A percentile compares a stretch with the other conserved stretches of the same genome.
Evolutionary conservation across 2,113 vertebrate species (phyloP).

Genomic region (Psophia crepitans): DNA sequence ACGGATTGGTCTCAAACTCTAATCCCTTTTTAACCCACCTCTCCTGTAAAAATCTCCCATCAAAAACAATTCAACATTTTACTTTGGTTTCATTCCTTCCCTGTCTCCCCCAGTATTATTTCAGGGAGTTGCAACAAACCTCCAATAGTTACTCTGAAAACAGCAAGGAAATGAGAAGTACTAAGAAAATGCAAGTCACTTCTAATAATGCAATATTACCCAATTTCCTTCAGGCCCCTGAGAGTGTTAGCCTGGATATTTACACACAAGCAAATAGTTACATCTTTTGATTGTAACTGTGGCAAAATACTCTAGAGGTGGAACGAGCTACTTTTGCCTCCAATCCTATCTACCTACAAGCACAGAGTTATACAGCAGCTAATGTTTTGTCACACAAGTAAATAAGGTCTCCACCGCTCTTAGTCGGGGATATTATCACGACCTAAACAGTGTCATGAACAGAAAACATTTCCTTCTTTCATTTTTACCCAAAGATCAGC

Average conservation of each 20-base stretch:
- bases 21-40: not conserved
- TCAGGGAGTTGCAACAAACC: not conserved
- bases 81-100: not conserved
- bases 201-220: not conserved
- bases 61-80: not conserved
- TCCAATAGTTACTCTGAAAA: not conserved
- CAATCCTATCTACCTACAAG: not conserved
- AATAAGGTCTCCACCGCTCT: not conserved
- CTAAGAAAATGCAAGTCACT: not conserved
- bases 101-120: not conserved
- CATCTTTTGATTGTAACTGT: not conserved
- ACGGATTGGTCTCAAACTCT: not conserved
- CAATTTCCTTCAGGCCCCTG: not conserved
- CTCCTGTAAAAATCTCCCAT: not conserved
- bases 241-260: not conserved
- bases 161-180: not conserved
- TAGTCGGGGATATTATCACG: not conserved
- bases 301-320: not conserved
- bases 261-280: not conserved
- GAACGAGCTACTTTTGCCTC: not conserved
- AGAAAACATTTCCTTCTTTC: not conserved
- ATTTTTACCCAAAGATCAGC: not conserved
- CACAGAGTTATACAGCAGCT: not conserved
- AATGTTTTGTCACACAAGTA: not conserved
- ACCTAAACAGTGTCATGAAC: not conserved